Conservation (phyloP, 2,888 invertebrate species). For the Eupithecia tripunctaria region DNA sequence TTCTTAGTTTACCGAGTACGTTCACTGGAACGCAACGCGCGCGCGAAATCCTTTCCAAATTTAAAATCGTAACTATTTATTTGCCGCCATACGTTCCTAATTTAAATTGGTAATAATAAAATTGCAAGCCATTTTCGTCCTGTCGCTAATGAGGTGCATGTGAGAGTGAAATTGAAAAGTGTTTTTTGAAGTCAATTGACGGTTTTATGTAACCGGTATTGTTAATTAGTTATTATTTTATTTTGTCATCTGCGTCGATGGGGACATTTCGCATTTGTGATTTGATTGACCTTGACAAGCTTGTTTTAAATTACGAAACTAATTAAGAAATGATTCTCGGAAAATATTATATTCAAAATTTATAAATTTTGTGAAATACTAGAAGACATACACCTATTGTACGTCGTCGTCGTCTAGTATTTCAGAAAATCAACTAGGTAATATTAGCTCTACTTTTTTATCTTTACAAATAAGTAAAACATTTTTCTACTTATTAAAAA, state of each 20-base stretch:
- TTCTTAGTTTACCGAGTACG: constrained; percentile 72
- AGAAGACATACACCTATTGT: not conserved
- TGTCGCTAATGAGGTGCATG: constrained; percentile 36
- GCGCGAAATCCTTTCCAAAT: constrained; percentile 53
- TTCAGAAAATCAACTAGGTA: not conserved
- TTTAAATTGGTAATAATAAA: constrained; percentile 10
- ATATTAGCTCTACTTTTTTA: not conserved
- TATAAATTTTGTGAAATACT: not conserved
- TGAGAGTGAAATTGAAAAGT: constrained; percentile 38
- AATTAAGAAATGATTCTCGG: constrained; percentile 25
- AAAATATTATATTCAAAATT: not conserved
- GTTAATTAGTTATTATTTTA: constrained; percentile 20
- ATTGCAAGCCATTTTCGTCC: constrained; percentile 22
- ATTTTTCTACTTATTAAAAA: not conserved
- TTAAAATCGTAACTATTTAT: constrained; percentile 43
- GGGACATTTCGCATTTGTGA: constrained; percentile 27
- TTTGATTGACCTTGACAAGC: constrained; percentile 29
- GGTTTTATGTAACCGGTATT: constrained; percentile 14
- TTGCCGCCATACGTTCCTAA: constrained; percentile 2
- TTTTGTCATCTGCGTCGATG: constrained; percentile 1
- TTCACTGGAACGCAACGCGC: constrained; percentile 59
- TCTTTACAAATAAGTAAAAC: not conserved
- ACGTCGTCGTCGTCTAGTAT: not conserved
- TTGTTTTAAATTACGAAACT: constrained; percentile 21
- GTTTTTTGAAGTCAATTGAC: constrained; percentile 22